A percentile compares a stretch with the other conserved stretches of the same genome.
Conservation (phyloP, 2,888 invertebrate genomes). For the Drosophila borborema region DNA sequence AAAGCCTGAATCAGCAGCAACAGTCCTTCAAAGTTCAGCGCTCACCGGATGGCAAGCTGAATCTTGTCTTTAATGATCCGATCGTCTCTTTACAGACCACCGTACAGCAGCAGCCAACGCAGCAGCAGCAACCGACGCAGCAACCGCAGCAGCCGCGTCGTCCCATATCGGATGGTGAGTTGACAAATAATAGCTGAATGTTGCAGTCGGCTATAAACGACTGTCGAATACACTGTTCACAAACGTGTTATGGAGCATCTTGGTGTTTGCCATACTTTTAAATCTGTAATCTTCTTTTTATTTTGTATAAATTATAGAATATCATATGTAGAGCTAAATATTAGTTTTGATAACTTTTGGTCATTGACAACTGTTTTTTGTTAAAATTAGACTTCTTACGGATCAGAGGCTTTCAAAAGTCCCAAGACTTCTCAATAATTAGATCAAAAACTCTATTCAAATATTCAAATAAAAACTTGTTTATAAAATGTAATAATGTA, state of each 20-base stretch:
- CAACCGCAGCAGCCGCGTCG: slow-evolving; percentile 36
- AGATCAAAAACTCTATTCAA: too few species aligned
- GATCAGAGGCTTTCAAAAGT: too few species aligned
- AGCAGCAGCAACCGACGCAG: slow-evolving; percentile 16
- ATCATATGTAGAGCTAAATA: background rate
- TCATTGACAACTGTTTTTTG: too few species aligned
- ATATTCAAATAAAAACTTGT: too few species aligned
- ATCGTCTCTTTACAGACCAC: slow-evolving; percentile 75
- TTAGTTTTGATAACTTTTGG: background rate
- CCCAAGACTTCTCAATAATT: too few species aligned
- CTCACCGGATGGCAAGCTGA: slow-evolving; percentile 83
- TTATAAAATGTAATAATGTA: too few species aligned
- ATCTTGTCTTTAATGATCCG: slow-evolving; percentile 83
- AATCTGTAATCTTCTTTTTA: too few species aligned
- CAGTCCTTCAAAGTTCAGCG: slow-evolving; percentile 84
- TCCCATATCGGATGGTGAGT: slow-evolving; percentile 60
- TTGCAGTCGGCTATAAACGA: background rate
- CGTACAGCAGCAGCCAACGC: slow-evolving; percentile 8
- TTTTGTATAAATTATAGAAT: background rate
- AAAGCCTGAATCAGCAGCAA: slow-evolving; percentile 68
- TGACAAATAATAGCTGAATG: background rate
- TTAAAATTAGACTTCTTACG: too few species aligned
- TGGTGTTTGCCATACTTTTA: background rate
- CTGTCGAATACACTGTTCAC: slow-evolving; percentile 7
- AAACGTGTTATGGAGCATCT: background rate